Percentiles rank a stretch among this genome's conserved stretches.
phyloP scores from a whole-genome alignment of 2,113 vertebrate genomes.

The Piprites chloris region DNA sequence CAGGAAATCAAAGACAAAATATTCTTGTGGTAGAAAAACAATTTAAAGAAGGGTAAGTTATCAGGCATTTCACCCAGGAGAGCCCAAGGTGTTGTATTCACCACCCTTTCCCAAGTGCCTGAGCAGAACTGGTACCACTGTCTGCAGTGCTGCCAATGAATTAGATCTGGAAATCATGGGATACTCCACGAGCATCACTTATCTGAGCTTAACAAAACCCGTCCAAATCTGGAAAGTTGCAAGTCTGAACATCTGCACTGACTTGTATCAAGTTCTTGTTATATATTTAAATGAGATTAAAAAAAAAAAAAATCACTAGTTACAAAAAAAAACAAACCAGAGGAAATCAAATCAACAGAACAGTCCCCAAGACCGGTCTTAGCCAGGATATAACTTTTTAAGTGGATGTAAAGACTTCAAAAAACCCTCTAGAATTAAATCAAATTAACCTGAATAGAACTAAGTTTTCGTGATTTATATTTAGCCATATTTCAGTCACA shows the following conservation, averaged over 20 bases:
- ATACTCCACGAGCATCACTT: not conserved
- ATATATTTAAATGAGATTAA: not conserved
- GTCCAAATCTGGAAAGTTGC: not conserved
- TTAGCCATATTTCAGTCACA: not conserved
- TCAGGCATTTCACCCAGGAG: not conserved
- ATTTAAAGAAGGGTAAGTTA: not conserved
- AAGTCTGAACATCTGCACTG: not conserved
- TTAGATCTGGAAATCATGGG: not conserved
- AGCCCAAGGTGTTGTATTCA: not conserved
- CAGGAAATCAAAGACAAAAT: not conserved
- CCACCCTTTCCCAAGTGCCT: not conserved
- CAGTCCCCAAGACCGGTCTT: not conserved
- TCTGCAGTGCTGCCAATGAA: not conserved
- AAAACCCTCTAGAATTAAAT: not conserved
- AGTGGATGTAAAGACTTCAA: not conserved
- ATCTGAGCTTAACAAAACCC: not conserved
- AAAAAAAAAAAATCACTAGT: not conserved
- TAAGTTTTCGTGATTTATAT: not conserved
- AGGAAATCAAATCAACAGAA: not conserved
- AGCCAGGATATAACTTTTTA: not conserved
- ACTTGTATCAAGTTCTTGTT: not conserved
- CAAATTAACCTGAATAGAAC: not conserved
- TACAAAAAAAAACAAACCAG: not conserved
- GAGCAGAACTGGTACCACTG: not conserved
- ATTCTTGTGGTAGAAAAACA: not conserved